Evolutionary conservation across 2,113 vertebrate species (phyloP), one percentile per base, ranked within the genome.

Genomic region (Nothoprocta perdicaria): DNA sequence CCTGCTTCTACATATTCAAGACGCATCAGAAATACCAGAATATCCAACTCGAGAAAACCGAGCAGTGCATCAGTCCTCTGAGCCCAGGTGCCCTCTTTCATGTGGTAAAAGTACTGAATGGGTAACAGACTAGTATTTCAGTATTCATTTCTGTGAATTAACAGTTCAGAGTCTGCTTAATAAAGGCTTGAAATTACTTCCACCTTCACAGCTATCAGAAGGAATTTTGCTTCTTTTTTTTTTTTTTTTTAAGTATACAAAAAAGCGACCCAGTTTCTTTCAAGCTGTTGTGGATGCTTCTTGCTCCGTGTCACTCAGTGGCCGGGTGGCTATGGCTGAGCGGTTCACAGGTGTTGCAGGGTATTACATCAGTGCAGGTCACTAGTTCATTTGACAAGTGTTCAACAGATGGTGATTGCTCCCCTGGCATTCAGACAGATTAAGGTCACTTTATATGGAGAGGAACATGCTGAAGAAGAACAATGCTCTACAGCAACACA

Each of bases 1-100:
- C 68, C 72, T 84, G 91, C 91, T 79, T 81, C 74, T 80, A 71
- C 48, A 48, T 80, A 38, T 83, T 75, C 77, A 92, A 69, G 80
- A 65, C 55, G 31, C 71, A 86, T 12, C 26, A 93, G 75, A 84
- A 90, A 71, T 79, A 96, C n/a, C 53, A 95, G 76, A 88, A 95
- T 62, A 88, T 69, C 35, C 69, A 92, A 87, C 63, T 2, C 86
- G 77, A 96, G 83, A 82, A 95, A 92, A 78, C 14, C 0, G 1
- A 88, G 81, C 65, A 76, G 63, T 88, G 35, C 38, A 61, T 88
- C 6, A 0, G 66, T 95, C 72, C 67, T 90, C 69, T 0, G 2
- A 86, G 46, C 31, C 16, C 73, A 87, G 72, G 66, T 94, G 65
- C n/a, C 48, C 91, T 35, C 76, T 76, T 90, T 35, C 66, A 46